A percentile compares a stretch with the other conserved stretches of the same genome.
Conservation (phyloP, 2,797 vertebrate genomes). For the Podarcis siculus region DNA sequence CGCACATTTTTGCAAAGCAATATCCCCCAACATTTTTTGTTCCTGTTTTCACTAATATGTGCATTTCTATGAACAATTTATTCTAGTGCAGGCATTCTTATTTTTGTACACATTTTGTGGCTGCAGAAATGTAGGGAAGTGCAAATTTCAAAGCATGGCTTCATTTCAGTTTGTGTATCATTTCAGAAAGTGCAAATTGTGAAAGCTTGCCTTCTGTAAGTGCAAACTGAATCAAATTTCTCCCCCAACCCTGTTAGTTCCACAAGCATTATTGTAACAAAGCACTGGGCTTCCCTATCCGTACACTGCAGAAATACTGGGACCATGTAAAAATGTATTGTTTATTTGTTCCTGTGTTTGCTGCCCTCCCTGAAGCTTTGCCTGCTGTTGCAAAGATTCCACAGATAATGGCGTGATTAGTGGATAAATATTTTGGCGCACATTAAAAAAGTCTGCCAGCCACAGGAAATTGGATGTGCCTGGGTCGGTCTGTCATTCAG, state of each 20-base stretch:
- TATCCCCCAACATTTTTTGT: too few relatives aligned
- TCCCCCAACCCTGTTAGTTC: background rate
- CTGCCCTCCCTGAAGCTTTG: background rate
- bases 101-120: too few relatives aligned
- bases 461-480: constrained; percentile 12
- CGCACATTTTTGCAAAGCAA: too few relatives aligned
- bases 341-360: background rate
- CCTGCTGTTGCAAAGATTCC: background rate
- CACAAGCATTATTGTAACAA: background rate
- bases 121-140: too few relatives aligned
- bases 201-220: too few relatives aligned
- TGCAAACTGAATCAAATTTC: background rate
- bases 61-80: too few relatives aligned
- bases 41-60: too few relatives aligned
- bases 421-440: background rate
- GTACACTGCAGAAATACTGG: background rate
- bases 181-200: too few relatives aligned
- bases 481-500: background rate
- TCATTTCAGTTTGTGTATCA: too few relatives aligned
- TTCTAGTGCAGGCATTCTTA: too few relatives aligned
- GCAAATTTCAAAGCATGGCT: too few relatives aligned
- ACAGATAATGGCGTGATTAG: background rate
- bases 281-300: too few relatives aligned
- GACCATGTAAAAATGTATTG: background rate
- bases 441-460: constrained; percentile 24